Conservation (phyloP, 2,888 invertebrate genomes). For the Torymus aiolomorphi region DNA sequence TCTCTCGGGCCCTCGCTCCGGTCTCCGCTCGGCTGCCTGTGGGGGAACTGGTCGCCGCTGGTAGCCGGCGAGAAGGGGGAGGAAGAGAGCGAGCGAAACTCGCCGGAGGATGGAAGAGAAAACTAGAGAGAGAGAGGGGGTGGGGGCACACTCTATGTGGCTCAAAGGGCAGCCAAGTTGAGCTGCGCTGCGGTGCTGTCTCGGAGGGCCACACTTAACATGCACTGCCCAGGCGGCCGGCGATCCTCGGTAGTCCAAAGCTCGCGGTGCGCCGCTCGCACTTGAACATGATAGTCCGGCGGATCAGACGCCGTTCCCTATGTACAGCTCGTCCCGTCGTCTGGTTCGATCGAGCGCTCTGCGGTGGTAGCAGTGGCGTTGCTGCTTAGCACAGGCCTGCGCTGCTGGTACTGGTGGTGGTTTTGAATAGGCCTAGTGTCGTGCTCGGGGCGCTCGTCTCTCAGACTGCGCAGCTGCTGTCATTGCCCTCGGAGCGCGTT, state of each 20-base stretch:
- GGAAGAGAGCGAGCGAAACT: constrained; percentile 24
- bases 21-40: not conserved
- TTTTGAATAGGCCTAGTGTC: constrained; percentile 6
- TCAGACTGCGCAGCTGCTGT: not conserved
- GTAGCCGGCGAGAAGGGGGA: constrained; percentile 26
- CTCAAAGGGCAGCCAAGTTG: not conserved
- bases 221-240: not conserved
- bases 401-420: constrained; percentile 11
- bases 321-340: too few species aligned
- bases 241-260: not conserved
- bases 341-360: too few species aligned
- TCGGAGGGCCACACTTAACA: too few species aligned
- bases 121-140: constrained; percentile 8
- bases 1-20: too few species aligned
- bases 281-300: too few species aligned
- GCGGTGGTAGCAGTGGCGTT: not conserved
- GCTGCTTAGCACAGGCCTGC: not conserved
- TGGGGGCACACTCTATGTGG: constrained; percentile 9
- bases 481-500: constrained; percentile 12
- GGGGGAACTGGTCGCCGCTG: constrained; percentile 9
- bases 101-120: too few species aligned
- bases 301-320: not conserved
- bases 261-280: not conserved
- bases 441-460: not conserved
- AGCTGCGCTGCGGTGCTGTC: too few species aligned